Conservation (phyloP, 2,888 invertebrate species). For the Patella caerulea region DNA sequence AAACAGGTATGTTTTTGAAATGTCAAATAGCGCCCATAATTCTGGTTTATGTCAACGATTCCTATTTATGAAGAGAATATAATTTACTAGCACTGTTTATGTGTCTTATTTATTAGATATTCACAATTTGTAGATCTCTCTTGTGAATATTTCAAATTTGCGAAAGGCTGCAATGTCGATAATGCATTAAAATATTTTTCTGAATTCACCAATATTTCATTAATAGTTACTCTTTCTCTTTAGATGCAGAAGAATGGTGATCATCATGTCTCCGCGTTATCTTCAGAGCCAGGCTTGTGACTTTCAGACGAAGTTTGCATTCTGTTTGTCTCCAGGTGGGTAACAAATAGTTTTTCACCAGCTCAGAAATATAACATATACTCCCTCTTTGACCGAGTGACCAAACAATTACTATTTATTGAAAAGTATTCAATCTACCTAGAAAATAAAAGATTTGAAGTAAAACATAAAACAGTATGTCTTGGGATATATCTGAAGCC, state of each 20-base stretch:
- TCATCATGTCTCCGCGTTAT: constrained; percentile 85
- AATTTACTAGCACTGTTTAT: too few relatives aligned
- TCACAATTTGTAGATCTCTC: too few relatives aligned
- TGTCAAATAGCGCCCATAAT: neutral
- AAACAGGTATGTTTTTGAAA: constrained; percentile 48
- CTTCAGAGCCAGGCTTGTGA: constrained; percentile 81
- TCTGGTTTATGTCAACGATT: too few relatives aligned
- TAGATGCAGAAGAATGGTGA: constrained; percentile 84
- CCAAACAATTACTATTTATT: neutral
- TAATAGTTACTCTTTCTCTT: constrained; percentile 14
- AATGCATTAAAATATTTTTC: too few relatives aligned
- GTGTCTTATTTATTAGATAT: too few relatives aligned
- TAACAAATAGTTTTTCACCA: neutral
- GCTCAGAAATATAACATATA: neutral
- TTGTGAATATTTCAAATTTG: too few relatives aligned
- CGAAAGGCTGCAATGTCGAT: too few relatives aligned
- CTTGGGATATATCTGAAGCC: too few relatives aligned
- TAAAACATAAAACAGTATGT: too few relatives aligned
- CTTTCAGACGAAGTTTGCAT: constrained; percentile 86
- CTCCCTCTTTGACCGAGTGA: neutral
- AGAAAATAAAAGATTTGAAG: neutral
- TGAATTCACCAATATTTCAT: too few relatives aligned
- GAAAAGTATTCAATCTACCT: neutral
- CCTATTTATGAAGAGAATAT: too few relatives aligned
- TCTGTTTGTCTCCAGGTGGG: constrained; percentile 81